phyloP scores from a whole-genome alignment of 1,140 invertebrate species.

The Cataglyphis hispanica region DNA sequence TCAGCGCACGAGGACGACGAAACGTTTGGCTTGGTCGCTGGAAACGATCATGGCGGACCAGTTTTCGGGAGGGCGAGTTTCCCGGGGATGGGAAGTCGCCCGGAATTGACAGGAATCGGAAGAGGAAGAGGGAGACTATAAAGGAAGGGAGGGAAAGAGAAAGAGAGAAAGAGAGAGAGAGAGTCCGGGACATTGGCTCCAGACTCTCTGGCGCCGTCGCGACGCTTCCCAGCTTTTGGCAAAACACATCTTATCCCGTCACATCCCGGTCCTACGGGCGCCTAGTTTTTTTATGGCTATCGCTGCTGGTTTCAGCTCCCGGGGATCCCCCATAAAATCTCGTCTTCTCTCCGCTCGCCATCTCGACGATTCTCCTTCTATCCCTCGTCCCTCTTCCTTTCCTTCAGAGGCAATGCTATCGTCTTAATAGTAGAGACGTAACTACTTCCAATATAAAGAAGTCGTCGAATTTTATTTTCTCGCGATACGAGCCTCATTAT shows the following conservation, averaged over 20 bases:
- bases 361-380: constrained; percentile 40
- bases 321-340: constrained; percentile 79
- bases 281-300: constrained; percentile 80
- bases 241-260: constrained; percentile 81
- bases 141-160: constrained; percentile 63
- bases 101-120: constrained; percentile 76
- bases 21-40: constrained; percentile 45
- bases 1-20: constrained; percentile 27
- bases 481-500: constrained; percentile 35
- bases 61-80: constrained; percentile 56
- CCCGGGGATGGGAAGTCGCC: constrained; percentile 72
- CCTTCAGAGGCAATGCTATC: constrained; percentile 39
- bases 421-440: constrained; percentile 42
- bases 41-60: constrained; percentile 19
- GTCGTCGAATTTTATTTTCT: constrained; percentile 50
- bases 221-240: constrained; percentile 83
- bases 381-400: constrained; percentile 46
- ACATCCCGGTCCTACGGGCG: constrained; percentile 74
- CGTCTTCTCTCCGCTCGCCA: constrained; percentile 59
- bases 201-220: constrained; percentile 84
- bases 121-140: background rate
- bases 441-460: background rate
- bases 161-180: constrained; percentile 62
- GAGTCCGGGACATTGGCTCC: constrained; percentile 80
- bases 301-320: constrained; percentile 74